These are phyloP conservation scores for Poecilobothrus nobilitatus DNA, from an alignment of 2,888 invertebrate species.

Conservation along the genomic window DNA sequence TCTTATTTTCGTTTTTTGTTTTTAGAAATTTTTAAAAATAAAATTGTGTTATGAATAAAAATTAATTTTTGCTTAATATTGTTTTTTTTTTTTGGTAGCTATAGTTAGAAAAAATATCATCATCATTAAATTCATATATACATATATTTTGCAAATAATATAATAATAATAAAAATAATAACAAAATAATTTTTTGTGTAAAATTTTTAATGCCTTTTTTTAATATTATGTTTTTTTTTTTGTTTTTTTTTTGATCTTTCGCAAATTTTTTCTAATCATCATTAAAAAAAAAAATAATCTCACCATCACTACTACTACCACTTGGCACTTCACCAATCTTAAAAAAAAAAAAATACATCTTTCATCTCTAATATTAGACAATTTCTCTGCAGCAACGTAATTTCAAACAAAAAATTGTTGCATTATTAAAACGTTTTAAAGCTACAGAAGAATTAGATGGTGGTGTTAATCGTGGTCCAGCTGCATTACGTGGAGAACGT, in stretches of 20 bases:
- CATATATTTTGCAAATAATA: no score
- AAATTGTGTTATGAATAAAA: no score
- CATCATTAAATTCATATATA: not conserved
- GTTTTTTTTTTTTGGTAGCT: not conserved
- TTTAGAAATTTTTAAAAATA: not conserved
- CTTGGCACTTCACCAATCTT: not conserved
- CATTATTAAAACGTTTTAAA: slow-evolving; percentile 85
- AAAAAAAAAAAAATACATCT: not conserved
- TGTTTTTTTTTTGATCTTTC: not conserved
- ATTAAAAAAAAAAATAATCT: not conserved
- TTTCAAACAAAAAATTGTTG: slow-evolving; percentile 94
- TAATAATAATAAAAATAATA: no score
- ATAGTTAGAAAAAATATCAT: no score
- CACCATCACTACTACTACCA: not conserved
- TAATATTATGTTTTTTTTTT: not conserved
- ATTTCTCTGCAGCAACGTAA: slow-evolving; percentile 70
- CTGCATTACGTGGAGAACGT: slow-evolving; percentile 63
- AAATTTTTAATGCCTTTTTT: not conserved
- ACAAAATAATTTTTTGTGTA: not conserved
- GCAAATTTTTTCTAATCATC: not conserved
- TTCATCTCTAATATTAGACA: slow-evolving; percentile 28
- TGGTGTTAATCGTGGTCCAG: slow-evolving; percentile 51
- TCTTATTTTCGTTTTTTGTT: not conserved
- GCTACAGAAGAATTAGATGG: slow-evolving; percentile 83
- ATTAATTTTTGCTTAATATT: not conserved